These are phyloP conservation scores for Microhierax caerulescens DNA, from an alignment of 2,797 vertebrate genomes.

Conservation along the genomic window DNA sequence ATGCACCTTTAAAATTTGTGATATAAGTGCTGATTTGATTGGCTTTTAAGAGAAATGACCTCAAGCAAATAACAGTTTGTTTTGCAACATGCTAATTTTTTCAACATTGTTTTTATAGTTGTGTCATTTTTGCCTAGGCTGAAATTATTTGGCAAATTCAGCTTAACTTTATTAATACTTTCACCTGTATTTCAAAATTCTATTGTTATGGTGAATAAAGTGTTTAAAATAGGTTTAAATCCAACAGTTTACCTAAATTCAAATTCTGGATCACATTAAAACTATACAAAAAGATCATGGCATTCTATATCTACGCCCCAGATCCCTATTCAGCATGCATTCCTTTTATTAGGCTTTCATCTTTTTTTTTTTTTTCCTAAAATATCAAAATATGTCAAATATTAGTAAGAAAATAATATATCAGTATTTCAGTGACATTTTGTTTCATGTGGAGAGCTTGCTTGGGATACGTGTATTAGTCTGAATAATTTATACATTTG, in stretches of 20 bases:
- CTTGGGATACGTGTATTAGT: neutral
- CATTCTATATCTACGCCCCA: neutral
- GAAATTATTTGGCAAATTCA: neutral
- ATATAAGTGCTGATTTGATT: neutral
- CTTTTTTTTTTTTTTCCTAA: neutral
- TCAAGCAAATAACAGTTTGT: neutral
- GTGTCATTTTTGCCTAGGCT: neutral
- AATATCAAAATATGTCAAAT: neutral
- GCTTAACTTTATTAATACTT: neutral
- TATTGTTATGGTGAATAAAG: neutral
- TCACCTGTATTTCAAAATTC: neutral
- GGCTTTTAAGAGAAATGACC: neutral
- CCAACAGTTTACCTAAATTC: neutral
- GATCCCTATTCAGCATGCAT: neutral
- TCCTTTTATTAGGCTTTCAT: neutral
- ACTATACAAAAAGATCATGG: neutral
- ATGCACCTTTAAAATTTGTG: neutral
- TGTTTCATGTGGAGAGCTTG: neutral
- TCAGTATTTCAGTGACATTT: neutral
- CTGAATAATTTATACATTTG: neutral
- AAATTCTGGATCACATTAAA: neutral
- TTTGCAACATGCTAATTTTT: neutral
- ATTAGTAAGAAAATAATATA: neutral
- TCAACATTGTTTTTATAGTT: rapidly evolving
- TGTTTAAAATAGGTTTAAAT: neutral